Evolutionary conservation across 2,888 invertebrate species (phyloP), one percentile per base, ranked within the genome.

Genomic region (Brachyptera putata): DNA sequence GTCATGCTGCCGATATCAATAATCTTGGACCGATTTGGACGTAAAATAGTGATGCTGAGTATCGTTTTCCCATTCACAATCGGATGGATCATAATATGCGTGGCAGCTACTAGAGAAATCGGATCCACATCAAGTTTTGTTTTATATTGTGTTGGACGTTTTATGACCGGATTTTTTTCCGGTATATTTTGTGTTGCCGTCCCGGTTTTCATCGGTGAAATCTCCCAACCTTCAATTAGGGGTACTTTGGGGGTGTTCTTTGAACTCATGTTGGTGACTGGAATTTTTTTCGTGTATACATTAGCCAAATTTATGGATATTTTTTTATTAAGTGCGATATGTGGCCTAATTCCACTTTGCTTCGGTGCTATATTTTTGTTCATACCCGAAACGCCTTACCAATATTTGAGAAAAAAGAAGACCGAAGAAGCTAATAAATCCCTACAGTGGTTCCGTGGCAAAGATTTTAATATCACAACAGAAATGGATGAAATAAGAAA

Each of bases 201-300:
- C 0, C 94, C 95, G 0, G 82, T 93, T 64, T 92, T 91, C 71
- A 87, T 86, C 3, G 87, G 85, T 37, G 95, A 96, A 78, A 91
- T 92, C 48, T 84, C 92, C 0, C 87, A 92, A 67, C 88, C 86
- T 67, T 83, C 85, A 26, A 85, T 91, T 67, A 80, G 95, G 60
- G 95, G 95, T 1, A 83, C 85, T 0, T 75, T 95, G 0, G 95
- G 94, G 1, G 89, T 91, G 53, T 91, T 87, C 70, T 92, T 93
- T 71, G 95, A 95, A 71, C 75, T 95, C 26, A 86, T 90, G 82
- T 78, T 94, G 60, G 89, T 89, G 0, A 73, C 86, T 11, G 95
- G 95, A 66, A 91, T 77, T 25, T 67, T 77, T 1, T 65, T 72
- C n/a, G 65, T 65, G n/a, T 55, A 22, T 24, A 4, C 55, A 0